phyloP scores from a whole-genome alignment of 2,888 invertebrate genomes.

The Ceratothoa steindachneri region DNA sequence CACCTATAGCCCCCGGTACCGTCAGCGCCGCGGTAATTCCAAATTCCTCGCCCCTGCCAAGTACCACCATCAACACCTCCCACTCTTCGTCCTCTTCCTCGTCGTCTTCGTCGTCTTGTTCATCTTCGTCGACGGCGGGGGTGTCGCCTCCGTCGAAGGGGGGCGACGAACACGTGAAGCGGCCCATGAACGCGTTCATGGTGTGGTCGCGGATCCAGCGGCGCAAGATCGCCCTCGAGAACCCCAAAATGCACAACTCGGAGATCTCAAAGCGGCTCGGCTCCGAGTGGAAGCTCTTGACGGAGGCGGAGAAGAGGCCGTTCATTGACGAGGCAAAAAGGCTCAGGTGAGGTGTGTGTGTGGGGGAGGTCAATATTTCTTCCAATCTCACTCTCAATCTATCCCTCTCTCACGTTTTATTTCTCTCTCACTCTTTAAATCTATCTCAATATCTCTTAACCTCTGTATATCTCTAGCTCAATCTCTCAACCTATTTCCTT shows the following conservation, averaged over 20 bases:
- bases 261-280: constrained; percentile 81
- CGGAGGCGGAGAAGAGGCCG: constrained; percentile 78
- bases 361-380: too few relatives aligned
- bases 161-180: constrained; percentile 71
- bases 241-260: constrained; percentile 66
- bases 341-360: constrained; percentile 61
- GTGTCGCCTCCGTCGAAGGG: neutral
- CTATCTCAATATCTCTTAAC: neutral
- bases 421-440: too few relatives aligned
- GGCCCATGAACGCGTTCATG: constrained; percentile 98
- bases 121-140: neutral
- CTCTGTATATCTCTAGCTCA: too few relatives aligned
- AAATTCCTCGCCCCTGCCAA: neutral
- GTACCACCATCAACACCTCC: constrained; percentile 21
- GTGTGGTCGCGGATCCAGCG: constrained; percentile 90
- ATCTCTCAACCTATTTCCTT: too few relatives aligned
- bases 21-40: neutral
- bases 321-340: constrained; percentile 88
- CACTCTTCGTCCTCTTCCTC: neutral
- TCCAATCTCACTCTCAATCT: constrained; percentile 52
- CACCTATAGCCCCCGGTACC: neutral
- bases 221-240: constrained; percentile 85
- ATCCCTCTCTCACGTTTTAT: neutral
- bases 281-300: constrained; percentile 82
- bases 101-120: too few relatives aligned